phyloP scores from a whole-genome alignment of 35 echinoderm and acorn worm genomes.

The Antedon bifida region DNA sequence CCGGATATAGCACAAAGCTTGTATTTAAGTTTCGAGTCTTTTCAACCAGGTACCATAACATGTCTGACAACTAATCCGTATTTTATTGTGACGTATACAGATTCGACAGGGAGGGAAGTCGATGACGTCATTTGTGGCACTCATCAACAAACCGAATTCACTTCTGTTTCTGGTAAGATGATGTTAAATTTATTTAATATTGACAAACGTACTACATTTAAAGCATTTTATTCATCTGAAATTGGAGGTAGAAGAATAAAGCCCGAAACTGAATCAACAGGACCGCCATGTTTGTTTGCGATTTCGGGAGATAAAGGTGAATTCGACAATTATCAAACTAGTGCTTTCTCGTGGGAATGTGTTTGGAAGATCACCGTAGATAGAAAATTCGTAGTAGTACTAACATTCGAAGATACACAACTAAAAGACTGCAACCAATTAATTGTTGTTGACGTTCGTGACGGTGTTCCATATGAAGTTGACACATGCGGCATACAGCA shows the following conservation, averaged over 20 bases:
- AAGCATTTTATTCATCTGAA: constrained; percentile 18
- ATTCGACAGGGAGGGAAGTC: background rate
- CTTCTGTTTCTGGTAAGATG: background rate
- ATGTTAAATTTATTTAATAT: background rate
- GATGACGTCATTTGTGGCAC: background rate
- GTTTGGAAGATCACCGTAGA: background rate
- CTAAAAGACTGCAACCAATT: background rate
- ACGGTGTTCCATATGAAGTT: background rate
- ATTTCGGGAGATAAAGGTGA: constrained; percentile 1
- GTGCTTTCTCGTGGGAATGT: background rate
- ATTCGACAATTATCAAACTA: background rate
- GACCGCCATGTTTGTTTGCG: background rate
- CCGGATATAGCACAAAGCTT: background rate
- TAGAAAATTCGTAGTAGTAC: background rate
- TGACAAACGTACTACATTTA: constrained; percentile 3
- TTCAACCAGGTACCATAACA: background rate
- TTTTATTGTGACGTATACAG: background rate
- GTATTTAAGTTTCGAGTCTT: background rate
- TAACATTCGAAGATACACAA: background rate
- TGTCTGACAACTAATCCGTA: background rate
- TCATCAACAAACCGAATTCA: background rate
- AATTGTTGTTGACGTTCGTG: background rate
- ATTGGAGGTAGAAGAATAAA: background rate
- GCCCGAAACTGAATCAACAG: background rate
- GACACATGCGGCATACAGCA: background rate